phyloP scores from a whole-genome alignment of 2,888 invertebrate genomes.

The Plagiodera versicolora region DNA sequence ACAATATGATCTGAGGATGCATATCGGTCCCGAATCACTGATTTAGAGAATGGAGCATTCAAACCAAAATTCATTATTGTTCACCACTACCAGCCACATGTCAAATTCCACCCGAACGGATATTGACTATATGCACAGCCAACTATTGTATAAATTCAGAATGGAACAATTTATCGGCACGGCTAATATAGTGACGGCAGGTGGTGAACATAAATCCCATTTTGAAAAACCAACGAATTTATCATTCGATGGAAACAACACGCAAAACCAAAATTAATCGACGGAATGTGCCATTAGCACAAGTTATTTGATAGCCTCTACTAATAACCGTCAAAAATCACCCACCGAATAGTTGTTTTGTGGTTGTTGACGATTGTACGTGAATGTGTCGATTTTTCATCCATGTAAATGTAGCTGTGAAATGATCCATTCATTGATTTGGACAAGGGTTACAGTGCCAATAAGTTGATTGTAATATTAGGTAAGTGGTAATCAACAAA shows the following conservation, averaged over 20 bases:
- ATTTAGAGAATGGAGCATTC: too few relatives aligned
- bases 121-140: not conserved
- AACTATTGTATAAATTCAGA: slow-evolving; percentile 3
- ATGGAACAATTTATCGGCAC: slow-evolving; percentile 2
- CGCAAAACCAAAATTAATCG: slow-evolving; percentile 30
- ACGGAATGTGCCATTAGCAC: slow-evolving; percentile 24
- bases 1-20: too few relatives aligned
- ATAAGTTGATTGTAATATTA: too few relatives aligned
- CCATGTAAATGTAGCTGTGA: not conserved
- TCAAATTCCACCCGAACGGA: too few relatives aligned
- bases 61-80: too few relatives aligned
- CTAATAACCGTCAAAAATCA: slow-evolving; percentile 28
- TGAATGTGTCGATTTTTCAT: not conserved
- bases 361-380: not conserved
- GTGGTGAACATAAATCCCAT: slow-evolving; percentile 20
- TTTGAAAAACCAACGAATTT: slow-evolving; percentile 26
- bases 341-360: slow-evolving; percentile 3
- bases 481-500: too few relatives aligned
- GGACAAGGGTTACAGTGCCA: too few relatives aligned
- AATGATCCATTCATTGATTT: not conserved
- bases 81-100: too few relatives aligned
- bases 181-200: slow-evolving; percentile 1
- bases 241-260: slow-evolving; percentile 18
- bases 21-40: too few relatives aligned
- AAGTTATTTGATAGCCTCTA: slow-evolving; percentile 23